A percentile compares a stretch with the other conserved stretches of the same genome.
phyloP scores from a whole-genome alignment of 1,140 invertebrate genomes.

The Sarcophaga peregrina region DNA sequence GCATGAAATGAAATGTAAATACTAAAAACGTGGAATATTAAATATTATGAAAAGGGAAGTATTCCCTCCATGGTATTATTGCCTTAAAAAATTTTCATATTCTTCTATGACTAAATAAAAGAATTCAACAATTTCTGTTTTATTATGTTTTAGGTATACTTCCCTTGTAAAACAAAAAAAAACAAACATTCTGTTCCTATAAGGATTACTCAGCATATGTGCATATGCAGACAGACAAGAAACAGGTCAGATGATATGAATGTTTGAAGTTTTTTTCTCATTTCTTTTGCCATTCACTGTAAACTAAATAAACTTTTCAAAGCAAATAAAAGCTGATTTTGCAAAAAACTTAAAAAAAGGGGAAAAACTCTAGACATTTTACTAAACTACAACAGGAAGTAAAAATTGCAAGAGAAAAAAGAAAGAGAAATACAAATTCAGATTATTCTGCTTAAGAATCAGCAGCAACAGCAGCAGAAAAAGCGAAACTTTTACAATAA shows the following conservation, averaged over 20 bases:
- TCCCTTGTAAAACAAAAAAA: too few species aligned
- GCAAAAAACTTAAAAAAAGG: background rate
- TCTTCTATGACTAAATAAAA: too few species aligned
- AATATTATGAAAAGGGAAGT: background rate
- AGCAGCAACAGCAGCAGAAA: background rate
- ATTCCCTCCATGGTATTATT: background rate
- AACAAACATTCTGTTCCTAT: background rate
- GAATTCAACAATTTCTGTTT: too few species aligned
- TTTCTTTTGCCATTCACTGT: background rate
- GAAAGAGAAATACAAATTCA: too few species aligned
- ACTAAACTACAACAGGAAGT: conserved; percentile 8
- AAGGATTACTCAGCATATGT: background rate
- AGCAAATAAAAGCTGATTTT: background rate
- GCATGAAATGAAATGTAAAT: background rate
- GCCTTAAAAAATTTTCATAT: too few species aligned
- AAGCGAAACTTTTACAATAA: background rate
- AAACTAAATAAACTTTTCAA: background rate
- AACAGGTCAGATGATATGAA: conserved; percentile 18
- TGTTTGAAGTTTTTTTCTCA: background rate
- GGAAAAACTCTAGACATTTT: background rate
- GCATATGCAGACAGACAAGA: background rate
- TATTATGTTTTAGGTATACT: too few species aligned
- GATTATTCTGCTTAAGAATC: too few species aligned
- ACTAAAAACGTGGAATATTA: conserved; percentile 5
- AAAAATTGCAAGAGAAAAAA: background rate